Evolutionary conservation across 2,888 invertebrate species (phyloP).

Genomic region (Folsomia candida): DNA sequence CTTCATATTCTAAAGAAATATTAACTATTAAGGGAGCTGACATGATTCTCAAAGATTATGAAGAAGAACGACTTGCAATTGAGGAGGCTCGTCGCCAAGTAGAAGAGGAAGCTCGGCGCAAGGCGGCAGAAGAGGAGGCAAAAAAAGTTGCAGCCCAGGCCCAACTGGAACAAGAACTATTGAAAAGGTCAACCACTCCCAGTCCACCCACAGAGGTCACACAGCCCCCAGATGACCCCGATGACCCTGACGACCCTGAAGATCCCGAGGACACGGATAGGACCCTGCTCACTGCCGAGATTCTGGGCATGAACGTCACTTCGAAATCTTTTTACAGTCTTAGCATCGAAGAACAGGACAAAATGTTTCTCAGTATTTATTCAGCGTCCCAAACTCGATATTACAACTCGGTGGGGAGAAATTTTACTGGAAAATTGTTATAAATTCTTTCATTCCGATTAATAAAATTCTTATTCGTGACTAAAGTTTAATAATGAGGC

Average conservation of each 20-base stretch:
- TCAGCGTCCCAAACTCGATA: neutral
- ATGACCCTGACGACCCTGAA: too few relatives aligned
- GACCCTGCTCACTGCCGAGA: neutral
- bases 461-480: too few relatives aligned
- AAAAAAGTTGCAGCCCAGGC: neutral
- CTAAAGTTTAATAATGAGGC: too few relatives aligned
- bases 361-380: neutral
- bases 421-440: too few relatives aligned
- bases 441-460: too few relatives aligned
- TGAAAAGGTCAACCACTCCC: neutral
- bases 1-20: conserved; percentile 21
- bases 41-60: conserved; percentile 33
- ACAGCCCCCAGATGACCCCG: conserved; percentile 13
- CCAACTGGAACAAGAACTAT: neutral
- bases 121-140: conserved; percentile 24
- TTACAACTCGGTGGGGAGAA: neutral
- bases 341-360: neutral
- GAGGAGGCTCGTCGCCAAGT: conserved; percentile 21
- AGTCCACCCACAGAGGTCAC: neutral
- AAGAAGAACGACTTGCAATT: conserved; percentile 32
- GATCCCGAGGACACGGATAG: conserved; percentile 9
- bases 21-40: conserved; percentile 40
- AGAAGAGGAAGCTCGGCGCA: conserved; percentile 10
- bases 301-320: neutral
- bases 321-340: neutral